Conservation (phyloP, 64 coral and sea anemone species). For the Pocillopora damicornis region DNA sequence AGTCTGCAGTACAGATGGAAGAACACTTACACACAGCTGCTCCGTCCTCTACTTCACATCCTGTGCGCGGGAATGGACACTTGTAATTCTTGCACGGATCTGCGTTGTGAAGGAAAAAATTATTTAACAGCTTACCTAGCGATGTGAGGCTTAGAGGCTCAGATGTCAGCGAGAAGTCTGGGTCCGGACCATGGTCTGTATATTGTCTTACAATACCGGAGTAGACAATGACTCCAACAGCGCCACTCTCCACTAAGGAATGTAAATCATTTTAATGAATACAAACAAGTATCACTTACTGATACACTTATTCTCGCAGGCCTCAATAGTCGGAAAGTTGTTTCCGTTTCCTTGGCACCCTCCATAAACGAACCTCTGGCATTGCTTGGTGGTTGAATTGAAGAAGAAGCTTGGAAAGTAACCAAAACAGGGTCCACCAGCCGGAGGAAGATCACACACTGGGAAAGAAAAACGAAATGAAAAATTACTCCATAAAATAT, state of each 20-base stretch:
- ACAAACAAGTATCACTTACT: neutral
- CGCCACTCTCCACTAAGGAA: too few species aligned
- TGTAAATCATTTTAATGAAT: neutral
- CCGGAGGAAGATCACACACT: constrained; percentile 47
- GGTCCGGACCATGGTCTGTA: too few species aligned
- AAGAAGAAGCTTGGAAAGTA: constrained; percentile 63
- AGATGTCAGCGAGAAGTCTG: too few species aligned
- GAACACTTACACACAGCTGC: constrained; percentile 22
- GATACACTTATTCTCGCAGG: constrained; percentile 40
- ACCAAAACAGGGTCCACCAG: constrained; percentile 36
- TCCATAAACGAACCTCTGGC: constrained; percentile 62
- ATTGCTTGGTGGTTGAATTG: constrained; percentile 28
- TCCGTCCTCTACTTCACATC: constrained; percentile 17
- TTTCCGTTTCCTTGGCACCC: constrained; percentile 79
- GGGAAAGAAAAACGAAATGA: neutral
- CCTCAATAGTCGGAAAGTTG: constrained; percentile 53
- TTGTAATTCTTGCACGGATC: constrained; percentile 21
- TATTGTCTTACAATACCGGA: too few species aligned
- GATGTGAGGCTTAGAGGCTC: too few species aligned
- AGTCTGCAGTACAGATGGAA: neutral
- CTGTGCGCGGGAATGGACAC: constrained; percentile 18
- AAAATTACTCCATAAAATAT: too few species aligned
- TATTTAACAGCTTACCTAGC: neutral
- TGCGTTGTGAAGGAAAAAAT: neutral
- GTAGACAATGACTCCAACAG: too few species aligned